Conservation (phyloP, 2,797 vertebrate genomes). For the Phrynocephalus forsythii region DNA sequence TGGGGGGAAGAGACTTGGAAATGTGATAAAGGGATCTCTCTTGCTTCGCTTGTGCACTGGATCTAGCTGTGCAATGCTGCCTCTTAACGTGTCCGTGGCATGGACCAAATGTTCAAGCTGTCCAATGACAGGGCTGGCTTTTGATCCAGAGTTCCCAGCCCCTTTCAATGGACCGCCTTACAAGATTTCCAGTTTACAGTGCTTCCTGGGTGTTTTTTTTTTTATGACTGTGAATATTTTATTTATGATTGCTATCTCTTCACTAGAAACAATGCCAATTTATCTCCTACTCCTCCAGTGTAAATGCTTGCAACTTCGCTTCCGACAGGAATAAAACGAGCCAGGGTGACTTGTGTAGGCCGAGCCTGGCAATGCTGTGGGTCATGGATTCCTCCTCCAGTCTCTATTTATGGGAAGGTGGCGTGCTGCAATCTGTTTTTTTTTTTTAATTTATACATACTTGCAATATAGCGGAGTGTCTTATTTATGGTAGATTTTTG, state of each 20-base stretch:
- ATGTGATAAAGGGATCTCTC: too few species aligned
- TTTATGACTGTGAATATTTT: constrained; percentile 70
- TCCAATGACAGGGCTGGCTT: too few species aligned
- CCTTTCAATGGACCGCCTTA: background rate
- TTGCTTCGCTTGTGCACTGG: background rate
- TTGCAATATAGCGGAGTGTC: constrained; percentile 16
- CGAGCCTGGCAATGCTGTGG: background rate
- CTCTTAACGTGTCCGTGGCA: background rate
- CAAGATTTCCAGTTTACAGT: background rate
- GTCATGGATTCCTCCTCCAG: background rate
- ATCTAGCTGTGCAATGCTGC: background rate
- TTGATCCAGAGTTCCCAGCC: too few species aligned
- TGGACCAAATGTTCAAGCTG: too few species aligned
- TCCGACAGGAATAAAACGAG: background rate
- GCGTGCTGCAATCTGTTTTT: background rate
- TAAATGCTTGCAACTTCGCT: background rate
- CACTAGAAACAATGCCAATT: background rate
- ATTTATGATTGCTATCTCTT: constrained; percentile 54
- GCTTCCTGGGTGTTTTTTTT: background rate
- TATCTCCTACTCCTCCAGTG: too few species aligned
- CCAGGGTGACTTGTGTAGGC: accelerated
- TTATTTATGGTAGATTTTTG: constrained; percentile 14
- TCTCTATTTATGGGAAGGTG: constrained; percentile 8
- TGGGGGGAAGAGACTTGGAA: too few species aligned
- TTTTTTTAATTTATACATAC: constrained; percentile 8